Conservation (phyloP, 53 echinoderm and acorn worm genomes). For the Echinometra lucunter region DNA sequence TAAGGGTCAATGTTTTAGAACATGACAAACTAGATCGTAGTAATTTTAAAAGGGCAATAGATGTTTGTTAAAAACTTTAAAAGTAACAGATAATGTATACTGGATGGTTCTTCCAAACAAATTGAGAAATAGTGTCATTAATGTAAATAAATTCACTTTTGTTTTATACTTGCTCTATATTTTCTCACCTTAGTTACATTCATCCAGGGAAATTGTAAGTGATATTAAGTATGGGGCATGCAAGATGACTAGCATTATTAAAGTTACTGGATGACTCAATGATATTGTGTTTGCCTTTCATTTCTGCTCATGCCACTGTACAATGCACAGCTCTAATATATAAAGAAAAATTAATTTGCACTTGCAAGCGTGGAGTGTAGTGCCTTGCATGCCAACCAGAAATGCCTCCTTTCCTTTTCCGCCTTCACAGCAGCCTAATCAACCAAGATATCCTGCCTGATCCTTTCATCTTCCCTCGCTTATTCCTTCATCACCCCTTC, state of each 20-base stretch:
- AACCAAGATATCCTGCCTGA: slow-evolving; percentile 46
- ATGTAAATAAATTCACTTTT: not conserved
- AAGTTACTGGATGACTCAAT: slow-evolving; percentile 31
- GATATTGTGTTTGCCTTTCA: slow-evolving; percentile 43
- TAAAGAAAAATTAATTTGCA: slow-evolving; percentile 56
- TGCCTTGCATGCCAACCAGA: slow-evolving; percentile 57
- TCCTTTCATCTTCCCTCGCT: slow-evolving; percentile 36
- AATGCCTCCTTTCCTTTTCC: slow-evolving; percentile 60
- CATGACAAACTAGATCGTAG: not conserved
- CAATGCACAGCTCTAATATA: not conserved
- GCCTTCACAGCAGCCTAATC: slow-evolving; percentile 37
- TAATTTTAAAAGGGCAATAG: not conserved
- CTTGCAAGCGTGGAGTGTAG: slow-evolving; percentile 25
- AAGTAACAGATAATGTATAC: not conserved
- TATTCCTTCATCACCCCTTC: not conserved
- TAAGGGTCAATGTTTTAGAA: slow-evolving; percentile 51
- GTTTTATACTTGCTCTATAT: not conserved
- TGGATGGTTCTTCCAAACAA: not conserved
- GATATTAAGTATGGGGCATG: not conserved
- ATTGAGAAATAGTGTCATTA: not conserved
- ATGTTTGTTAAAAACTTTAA: not conserved
- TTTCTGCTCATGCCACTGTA: slow-evolving; percentile 39
- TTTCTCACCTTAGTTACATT: not conserved
- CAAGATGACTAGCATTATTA: slow-evolving; percentile 1
- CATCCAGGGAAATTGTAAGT: not conserved